phyloP scores from a whole-genome alignment of 2,888 invertebrate genomes.

The Drepana falcataria region DNA sequence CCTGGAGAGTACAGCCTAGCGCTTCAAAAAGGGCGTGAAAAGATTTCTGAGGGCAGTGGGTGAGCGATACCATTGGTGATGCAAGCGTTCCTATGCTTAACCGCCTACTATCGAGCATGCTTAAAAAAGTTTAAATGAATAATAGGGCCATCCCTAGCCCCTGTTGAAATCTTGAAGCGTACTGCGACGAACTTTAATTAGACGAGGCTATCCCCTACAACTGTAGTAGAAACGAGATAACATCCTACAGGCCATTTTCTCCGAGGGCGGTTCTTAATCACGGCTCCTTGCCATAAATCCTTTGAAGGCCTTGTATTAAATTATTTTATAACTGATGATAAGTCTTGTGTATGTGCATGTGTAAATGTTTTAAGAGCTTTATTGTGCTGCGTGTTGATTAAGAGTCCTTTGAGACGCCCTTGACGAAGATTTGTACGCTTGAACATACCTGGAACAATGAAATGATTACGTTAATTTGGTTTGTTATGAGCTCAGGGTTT shows the following conservation, averaged over 20 bases:
- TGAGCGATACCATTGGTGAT: too few species aligned
- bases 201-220: constrained; percentile 43
- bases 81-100: too few species aligned
- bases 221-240: constrained; percentile 49
- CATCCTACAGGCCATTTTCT: constrained; percentile 63
- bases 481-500: background rate
- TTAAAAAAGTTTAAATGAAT: too few species aligned
- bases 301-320: constrained; percentile 40
- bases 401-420: background rate
- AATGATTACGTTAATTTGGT: background rate
- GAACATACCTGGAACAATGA: background rate
- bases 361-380: background rate
- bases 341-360: constrained; percentile 4
- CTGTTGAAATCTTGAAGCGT: background rate
- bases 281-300: constrained; percentile 20
- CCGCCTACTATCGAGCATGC: too few species aligned
- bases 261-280: constrained; percentile 58
- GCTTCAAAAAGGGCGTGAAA: too few species aligned
- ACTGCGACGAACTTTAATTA: constrained; percentile 52
- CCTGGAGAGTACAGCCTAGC: too few species aligned
- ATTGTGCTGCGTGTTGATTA: background rate
- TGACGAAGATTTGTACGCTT: background rate
- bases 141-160: background rate
- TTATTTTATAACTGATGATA: constrained; percentile 40
- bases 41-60: too few species aligned